Conservation (phyloP, 2,113 vertebrate genomes). For the Cyanoderma ruficeps region DNA sequence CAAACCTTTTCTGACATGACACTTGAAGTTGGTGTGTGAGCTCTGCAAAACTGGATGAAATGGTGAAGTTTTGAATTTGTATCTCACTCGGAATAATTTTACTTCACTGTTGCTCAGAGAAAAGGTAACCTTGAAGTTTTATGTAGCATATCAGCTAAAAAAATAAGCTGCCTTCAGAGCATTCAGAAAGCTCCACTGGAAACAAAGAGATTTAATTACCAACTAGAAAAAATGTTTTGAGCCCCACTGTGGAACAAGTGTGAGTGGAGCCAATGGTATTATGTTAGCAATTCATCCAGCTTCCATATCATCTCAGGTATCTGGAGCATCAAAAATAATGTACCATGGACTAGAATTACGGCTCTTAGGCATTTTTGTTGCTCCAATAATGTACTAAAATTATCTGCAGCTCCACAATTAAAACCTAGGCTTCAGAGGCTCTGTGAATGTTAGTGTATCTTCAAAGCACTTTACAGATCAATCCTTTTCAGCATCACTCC, state of each 20-base stretch:
- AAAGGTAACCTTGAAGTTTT: not conserved
- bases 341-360: not conserved
- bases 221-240: not conserved
- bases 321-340: not conserved
- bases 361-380: not conserved
- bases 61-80: not conserved
- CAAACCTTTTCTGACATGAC: not conserved
- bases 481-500: not conserved
- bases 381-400: not conserved
- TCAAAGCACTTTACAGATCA: slow-evolving; percentile 9
- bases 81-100: not conserved
- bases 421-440: not conserved
- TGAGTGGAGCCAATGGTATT: not conserved
- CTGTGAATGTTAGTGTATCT: not conserved
- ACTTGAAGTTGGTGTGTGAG: not conserved
- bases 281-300: not conserved
- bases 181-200: not conserved
- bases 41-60: not conserved
- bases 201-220: not conserved
- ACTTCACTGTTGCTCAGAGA: not conserved
- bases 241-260: not conserved
- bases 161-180: not conserved
- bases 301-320: not conserved
- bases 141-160: not conserved
- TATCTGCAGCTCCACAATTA: not conserved